Base-by-base conservation (phyloP, 2,797 vertebrate species). In the Oophaga sylvatica region DNA sequence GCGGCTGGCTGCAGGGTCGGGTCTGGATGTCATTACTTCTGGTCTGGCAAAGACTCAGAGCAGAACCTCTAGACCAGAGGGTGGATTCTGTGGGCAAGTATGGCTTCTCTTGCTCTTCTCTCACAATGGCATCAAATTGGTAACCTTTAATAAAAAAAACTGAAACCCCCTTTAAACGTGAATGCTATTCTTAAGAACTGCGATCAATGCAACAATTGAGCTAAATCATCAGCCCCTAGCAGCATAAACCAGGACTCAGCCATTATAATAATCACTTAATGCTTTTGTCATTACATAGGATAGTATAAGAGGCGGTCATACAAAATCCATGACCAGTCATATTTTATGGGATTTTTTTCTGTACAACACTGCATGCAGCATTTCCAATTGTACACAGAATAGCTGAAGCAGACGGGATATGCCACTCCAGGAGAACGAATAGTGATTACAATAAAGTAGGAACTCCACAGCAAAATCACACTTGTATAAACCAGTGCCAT, bases 181-280 rank as follows among this genome's bases (percentile, higher is more conserved):
- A 26, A 62, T 11, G 3, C 19, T 35, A 80, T 19, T 53, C 26
- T 13, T 29, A 60, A 13, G 5, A 2, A 56, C 8, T 35, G 11
- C 9, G 16, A 62, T 19, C 29, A 80, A 59, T 41, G 10, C 75
- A 84, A 73, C 22, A 80, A 48, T 67, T 19, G 76, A 85, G n/a
- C 9, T 6, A 5, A 65, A 29, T 48, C 45, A 65, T n/a, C 53
- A 41, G 15, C 65, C 11, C 31, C 20, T 16, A 20, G 48, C 15
- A 79, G 29, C 87, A 88, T 84, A 88, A 80, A 88, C 87, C 87
- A 88, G 56, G 81, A 87, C 68, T 63, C 53, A 29, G 75, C 26
- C 56, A 71, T 31, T 17, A 31, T 45, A 73, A 2, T 20, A 1
- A 41, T 15, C 16, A 12, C 15, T 26, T 29, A 17, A 7, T 70